A percentile compares a stretch with the other conserved stretches of the same genome.
Evolutionary conservation across 2,888 invertebrate species (phyloP).

Genomic region (Mesochorus sp.): DNA sequence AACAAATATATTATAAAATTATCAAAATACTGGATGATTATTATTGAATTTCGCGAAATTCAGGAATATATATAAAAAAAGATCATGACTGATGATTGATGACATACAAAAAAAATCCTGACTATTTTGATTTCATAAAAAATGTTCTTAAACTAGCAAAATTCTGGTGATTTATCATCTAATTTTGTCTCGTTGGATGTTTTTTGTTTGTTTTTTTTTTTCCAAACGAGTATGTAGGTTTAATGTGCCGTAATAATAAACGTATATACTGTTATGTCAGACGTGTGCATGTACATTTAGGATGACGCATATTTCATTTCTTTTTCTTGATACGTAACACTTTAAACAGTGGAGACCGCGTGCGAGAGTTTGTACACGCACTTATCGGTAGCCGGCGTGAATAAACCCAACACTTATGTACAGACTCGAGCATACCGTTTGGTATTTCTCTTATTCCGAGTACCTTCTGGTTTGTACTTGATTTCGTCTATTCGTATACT

Average conservation of each 20-base stretch:
- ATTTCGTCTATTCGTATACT: constrained; percentile 35
- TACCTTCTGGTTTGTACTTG: constrained; percentile 45
- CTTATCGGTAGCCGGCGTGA: constrained; percentile 38
- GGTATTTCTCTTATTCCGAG: constrained; percentile 49
- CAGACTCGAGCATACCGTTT: constrained; percentile 16
- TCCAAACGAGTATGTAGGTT: constrained; percentile 36
- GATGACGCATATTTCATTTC: constrained; percentile 37
- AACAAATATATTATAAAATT: too few relatives aligned
- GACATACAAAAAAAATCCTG: too few relatives aligned
- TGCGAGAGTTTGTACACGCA: constrained; percentile 49
- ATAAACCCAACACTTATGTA: constrained; percentile 11
- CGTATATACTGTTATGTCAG: constrained; percentile 55
- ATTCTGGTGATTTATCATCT: background rate
- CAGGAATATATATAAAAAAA: too few relatives aligned
- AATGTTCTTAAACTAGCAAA: too few relatives aligned
- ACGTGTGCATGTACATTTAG: constrained; percentile 27
- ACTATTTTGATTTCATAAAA: too few relatives aligned
- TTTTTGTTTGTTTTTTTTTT: constrained; percentile 1
- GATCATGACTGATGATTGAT: too few relatives aligned
- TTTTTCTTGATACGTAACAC: constrained; percentile 6
- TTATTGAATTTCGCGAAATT: too few relatives aligned
- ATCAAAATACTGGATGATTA: too few relatives aligned
- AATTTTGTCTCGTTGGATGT: background rate
- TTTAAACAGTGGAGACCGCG: constrained; percentile 32
- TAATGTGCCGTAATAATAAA: constrained; percentile 24